Percentiles rank a stretch among this genome's conserved stretches.
These are phyloP conservation scores for Orthochromis malagaraziensis DNA, from an alignment of 2,113 vertebrate species.

Conservation along the genomic window DNA sequence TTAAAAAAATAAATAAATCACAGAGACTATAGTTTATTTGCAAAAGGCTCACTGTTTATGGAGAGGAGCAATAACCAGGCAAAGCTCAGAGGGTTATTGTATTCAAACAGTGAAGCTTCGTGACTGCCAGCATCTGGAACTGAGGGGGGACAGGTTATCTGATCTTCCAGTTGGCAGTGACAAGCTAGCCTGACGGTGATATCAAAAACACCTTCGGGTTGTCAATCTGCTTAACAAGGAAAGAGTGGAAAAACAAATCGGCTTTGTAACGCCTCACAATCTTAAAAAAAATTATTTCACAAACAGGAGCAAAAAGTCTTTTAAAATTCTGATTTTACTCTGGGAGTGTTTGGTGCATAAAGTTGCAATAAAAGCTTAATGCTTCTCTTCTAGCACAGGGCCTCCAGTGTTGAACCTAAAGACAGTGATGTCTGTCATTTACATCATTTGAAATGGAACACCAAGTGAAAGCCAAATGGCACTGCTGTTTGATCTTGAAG, in stretches of 20 bases:
- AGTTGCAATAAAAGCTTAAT: not conserved
- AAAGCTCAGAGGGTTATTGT: constrained; percentile 19
- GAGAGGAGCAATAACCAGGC: not conserved
- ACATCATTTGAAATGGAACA: not conserved
- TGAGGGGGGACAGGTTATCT: constrained; percentile 5
- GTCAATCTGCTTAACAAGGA: constrained; percentile 10
- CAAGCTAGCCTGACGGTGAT: constrained; percentile 3
- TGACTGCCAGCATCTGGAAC: not conserved
- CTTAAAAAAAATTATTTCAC: not conserved
- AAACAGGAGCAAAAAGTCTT: not conserved
- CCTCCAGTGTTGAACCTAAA: not conserved
- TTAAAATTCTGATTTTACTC: not conserved
- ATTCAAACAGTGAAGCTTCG: constrained; percentile 8
- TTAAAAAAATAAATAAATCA: not conserved
- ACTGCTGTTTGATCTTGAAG: not conserved
- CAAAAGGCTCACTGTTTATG: not conserved
- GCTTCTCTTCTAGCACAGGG: not conserved
- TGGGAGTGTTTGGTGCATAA: not conserved
- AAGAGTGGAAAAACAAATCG: not conserved
- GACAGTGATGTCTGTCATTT: not conserved
- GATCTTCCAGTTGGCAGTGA: constrained; percentile 28
- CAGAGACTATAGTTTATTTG: not conserved
- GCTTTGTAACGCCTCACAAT: not conserved
- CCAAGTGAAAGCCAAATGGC: not conserved
- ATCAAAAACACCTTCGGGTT: constrained; percentile 24